Conservation (phyloP, 2,797 vertebrate species). For the Falco naumanni region DNA sequence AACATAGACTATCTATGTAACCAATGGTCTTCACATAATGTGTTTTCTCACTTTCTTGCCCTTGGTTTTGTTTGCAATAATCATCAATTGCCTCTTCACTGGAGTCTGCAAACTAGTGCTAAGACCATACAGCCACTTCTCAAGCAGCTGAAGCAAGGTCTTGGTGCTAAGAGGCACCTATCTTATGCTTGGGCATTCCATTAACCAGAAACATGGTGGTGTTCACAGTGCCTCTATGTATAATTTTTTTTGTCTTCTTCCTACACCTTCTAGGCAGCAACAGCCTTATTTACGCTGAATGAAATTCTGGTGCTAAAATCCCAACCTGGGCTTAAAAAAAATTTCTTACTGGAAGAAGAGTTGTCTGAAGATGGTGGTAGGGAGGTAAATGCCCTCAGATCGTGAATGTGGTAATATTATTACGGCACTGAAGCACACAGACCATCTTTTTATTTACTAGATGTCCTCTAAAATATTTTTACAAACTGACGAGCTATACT, state of each 20-base stretch:
- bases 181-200: constrained; percentile 72
- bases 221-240: background rate
- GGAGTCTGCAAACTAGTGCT: background rate
- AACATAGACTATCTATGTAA: background rate
- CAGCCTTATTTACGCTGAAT: too few relatives aligned
- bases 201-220: background rate
- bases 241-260: background rate
- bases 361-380: background rate
- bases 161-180: constrained; percentile 35
- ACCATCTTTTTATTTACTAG: background rate
- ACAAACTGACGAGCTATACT: background rate
- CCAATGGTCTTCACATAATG: background rate
- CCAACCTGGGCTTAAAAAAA: background rate
- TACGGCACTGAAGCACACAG: background rate
- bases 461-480: background rate
- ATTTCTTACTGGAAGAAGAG: background rate
- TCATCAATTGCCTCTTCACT: background rate
- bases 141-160: background rate
- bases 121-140: background rate
- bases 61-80: background rate
- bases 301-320: background rate
- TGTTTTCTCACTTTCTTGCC: background rate
- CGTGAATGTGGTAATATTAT: background rate
- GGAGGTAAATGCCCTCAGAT: background rate
- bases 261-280: background rate